These are phyloP conservation scores for Drosophila lowei DNA, from an alignment of 1,140 invertebrate genomes.

Conservation along the genomic window DNA sequence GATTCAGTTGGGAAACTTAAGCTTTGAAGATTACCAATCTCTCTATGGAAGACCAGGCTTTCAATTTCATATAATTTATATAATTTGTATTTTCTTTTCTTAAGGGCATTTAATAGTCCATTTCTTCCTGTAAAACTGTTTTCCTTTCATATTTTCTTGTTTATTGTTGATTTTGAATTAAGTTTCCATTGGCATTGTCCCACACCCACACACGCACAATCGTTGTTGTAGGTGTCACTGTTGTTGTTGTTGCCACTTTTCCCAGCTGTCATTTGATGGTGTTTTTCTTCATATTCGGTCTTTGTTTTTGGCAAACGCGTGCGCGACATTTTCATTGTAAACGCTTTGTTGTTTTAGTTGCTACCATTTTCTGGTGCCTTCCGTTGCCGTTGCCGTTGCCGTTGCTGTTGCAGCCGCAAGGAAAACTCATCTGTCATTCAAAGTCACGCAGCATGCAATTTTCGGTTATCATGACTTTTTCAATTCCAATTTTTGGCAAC, in stretches of 20 bases:
- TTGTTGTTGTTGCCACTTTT: constrained; percentile 60
- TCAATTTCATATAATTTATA: background rate
- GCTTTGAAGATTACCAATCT: too few relatives aligned
- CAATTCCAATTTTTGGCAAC: constrained; percentile 66
- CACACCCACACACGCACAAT: constrained; percentile 8
- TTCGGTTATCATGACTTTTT: constrained; percentile 75
- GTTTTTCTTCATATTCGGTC: constrained; percentile 5
- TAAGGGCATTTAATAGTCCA: constrained; percentile 33
- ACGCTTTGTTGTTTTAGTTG: constrained; percentile 63
- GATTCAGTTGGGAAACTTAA: too few relatives aligned
- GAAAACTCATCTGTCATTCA: constrained; percentile 76
- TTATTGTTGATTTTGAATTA: constrained; percentile 77
- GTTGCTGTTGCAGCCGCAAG: constrained; percentile 14
- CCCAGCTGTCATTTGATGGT: constrained; percentile 65
- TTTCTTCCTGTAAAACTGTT: background rate
- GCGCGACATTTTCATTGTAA: constrained; percentile 79
- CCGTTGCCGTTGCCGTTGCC: constrained; percentile 10
- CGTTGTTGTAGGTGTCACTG: constrained; percentile 42
- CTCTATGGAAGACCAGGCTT: too few relatives aligned
- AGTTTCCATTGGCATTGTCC: constrained; percentile 47
- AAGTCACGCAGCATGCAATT: constrained; percentile 73
- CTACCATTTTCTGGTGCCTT: constrained; percentile 18
- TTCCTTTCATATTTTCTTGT: constrained; percentile 42
- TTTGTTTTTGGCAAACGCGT: constrained; percentile 59
- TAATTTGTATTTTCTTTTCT: background rate